Percentiles rank a stretch among this genome's conserved stretches.
Evolutionary conservation across 1,140 invertebrate genomes (phyloP).

Genomic region (Apis laboriosa): DNA sequence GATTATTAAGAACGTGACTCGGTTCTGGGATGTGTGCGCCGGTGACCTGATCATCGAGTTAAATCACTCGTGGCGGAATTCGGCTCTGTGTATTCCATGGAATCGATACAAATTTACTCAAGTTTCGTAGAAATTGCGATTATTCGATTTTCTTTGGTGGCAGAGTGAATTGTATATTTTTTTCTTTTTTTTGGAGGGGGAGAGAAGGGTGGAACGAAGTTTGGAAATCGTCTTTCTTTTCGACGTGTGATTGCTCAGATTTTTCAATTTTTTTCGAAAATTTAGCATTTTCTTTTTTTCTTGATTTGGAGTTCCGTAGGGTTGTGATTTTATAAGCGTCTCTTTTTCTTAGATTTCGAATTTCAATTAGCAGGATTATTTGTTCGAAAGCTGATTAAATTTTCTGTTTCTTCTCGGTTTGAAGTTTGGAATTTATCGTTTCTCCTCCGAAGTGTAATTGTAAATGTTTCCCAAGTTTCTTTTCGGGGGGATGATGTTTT

Average conservation of each 20-base stretch:
- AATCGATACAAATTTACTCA: background rate
- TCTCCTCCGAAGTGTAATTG: background rate
- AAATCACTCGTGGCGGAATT: background rate
- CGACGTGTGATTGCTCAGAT: too few relatives aligned
- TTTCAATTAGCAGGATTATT: conserved; percentile 1
- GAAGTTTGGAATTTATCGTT: background rate
- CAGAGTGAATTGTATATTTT: too few relatives aligned
- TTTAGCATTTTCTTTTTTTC: too few relatives aligned
- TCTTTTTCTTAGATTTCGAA: too few relatives aligned
- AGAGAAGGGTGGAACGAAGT: too few relatives aligned
- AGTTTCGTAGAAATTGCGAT: background rate
- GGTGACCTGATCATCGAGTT: background rate
- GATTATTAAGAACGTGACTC: conserved; percentile 46
- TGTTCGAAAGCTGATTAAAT: background rate
- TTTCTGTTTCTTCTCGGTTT: background rate
- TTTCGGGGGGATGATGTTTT: too few relatives aligned
- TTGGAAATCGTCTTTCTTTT: too few relatives aligned
- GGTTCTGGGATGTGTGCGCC: background rate
- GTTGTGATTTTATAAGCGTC: too few relatives aligned
- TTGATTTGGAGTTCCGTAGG: too few relatives aligned
- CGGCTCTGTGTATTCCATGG: background rate
- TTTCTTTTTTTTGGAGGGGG: too few relatives aligned
- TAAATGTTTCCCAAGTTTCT: too few relatives aligned
- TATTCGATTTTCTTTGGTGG: background rate
- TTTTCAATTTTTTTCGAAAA: too few relatives aligned